A percentile compares a stretch with the other conserved stretches of the same genome.
phyloP scores from a whole-genome alignment of 2,797 vertebrate genomes.

The Catharus ustulatus region DNA sequence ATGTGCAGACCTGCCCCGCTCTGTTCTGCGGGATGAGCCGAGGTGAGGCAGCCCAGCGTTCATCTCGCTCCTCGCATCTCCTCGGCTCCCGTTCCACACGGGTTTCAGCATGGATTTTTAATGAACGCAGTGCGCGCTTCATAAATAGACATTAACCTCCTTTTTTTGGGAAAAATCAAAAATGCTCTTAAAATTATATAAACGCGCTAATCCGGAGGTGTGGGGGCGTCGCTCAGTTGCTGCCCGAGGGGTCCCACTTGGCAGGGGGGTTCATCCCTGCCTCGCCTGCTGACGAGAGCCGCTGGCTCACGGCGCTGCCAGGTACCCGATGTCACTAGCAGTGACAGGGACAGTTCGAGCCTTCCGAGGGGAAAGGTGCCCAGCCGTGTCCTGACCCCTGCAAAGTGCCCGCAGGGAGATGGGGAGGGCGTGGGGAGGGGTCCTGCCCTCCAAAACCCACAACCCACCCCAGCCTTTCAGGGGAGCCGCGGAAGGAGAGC shows the following conservation, averaged over 20 bases:
- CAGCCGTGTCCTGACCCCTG: rapidly evolving
- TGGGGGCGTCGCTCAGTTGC: not conserved
- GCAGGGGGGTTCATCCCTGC: not conserved
- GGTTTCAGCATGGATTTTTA: not conserved
- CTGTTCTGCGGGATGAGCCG: not conserved
- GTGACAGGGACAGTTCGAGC: too few relatives aligned
- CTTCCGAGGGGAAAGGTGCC: not conserved
- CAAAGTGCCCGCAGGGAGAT: rapidly evolving
- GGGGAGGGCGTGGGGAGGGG: not conserved
- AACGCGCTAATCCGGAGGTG: rapidly evolving
- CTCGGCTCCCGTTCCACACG: not conserved
- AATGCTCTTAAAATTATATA: not conserved
- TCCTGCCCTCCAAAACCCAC: not conserved
- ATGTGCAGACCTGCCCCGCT: rapidly evolving
- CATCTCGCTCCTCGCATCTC: rapidly evolving
- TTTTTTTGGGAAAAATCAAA: not conserved
- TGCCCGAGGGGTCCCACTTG: not conserved
- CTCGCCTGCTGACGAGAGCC: not conserved
- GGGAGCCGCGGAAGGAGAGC: not conserved
- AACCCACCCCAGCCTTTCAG: rapidly evolving
- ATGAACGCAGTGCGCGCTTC: rapidly evolving
- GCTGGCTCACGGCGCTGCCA: not conserved
- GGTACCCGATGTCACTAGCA: rapidly evolving
- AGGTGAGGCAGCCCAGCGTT: not conserved
- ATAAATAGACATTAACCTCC: not conserved